These are phyloP conservation scores for Eleutherodactylus coqui DNA, from an alignment of 2,797 vertebrate genomes.

Conservation along the genomic window DNA sequence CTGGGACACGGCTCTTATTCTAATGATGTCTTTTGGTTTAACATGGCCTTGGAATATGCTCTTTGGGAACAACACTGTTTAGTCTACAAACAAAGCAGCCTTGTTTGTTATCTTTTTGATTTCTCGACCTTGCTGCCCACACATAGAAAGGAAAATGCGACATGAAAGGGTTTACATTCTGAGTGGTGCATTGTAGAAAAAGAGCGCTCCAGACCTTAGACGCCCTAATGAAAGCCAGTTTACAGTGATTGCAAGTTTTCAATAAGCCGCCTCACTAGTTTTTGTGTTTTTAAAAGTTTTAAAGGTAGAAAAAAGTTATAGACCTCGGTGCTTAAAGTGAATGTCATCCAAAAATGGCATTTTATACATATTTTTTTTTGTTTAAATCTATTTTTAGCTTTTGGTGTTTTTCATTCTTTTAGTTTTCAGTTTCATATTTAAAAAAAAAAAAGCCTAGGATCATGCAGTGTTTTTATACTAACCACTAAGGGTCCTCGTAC, in stretches of 20 bases:
- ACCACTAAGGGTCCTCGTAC: too few relatives aligned
- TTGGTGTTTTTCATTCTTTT: too few relatives aligned
- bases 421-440: too few relatives aligned
- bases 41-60: conserved; percentile 11
- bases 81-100: conserved; percentile 44
- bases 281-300: too few relatives aligned
- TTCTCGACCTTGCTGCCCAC: conserved; percentile 49
- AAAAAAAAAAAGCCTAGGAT: too few relatives aligned
- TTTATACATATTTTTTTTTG: too few relatives aligned
- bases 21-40: conserved; percentile 45
- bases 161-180: conserved; percentile 41
- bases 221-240: background rate
- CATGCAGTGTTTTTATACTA: too few relatives aligned
- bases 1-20: conserved; percentile 7
- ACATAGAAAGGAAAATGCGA: conserved; percentile 41
- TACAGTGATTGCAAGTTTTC: conserved; percentile 8
- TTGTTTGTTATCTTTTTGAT: conserved; percentile 48
- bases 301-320: background rate
- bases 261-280: background rate
- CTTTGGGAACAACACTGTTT: conserved; percentile 35
- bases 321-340: background rate
- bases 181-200: conserved; percentile 26
- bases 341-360: too few relatives aligned
- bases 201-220: conserved; percentile 3
- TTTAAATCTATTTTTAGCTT: too few relatives aligned